A percentile compares a stretch with the other conserved stretches of the same genome.
These are phyloP conservation scores for Nannoperca obscura DNA, from an alignment of 2,797 vertebrate species.

Conservation along the genomic window DNA sequence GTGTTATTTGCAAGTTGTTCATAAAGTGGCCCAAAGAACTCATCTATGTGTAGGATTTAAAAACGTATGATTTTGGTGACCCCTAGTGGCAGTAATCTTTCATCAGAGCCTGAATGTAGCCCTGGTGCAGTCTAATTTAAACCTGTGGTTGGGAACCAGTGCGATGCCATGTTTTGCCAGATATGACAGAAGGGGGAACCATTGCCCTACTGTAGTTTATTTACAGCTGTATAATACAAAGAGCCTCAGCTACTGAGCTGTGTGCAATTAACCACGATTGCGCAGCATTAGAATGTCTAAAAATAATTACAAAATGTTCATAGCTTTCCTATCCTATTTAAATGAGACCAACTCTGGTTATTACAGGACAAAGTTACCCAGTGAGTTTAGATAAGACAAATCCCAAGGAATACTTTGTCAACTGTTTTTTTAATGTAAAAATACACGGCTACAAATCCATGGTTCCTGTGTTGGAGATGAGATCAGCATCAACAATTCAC, in stretches of 20 bases:
- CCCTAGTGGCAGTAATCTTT: slow-evolving; percentile 4
- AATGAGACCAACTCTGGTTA: not conserved
- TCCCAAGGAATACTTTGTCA: not conserved
- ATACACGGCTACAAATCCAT: slow-evolving; percentile 67
- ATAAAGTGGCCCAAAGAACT: not conserved
- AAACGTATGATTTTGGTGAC: not conserved
- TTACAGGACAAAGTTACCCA: no score
- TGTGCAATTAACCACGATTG: not conserved
- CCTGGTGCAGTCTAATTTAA: not conserved
- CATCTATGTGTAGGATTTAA: not conserved
- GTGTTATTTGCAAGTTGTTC: not conserved
- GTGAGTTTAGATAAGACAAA: not conserved
- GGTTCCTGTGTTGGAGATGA: slow-evolving; percentile 49
- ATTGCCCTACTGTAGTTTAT: not conserved
- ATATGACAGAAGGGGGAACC: slow-evolving; percentile 13
- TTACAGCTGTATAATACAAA: not conserved
- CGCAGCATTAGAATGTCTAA: not conserved
- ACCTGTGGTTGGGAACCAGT: not conserved
- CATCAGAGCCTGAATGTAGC: not conserved
- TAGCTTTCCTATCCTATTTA: fast-evolving
- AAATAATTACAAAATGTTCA: not conserved
- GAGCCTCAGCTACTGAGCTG: not conserved
- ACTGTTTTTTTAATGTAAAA: slow-evolving; percentile 70
- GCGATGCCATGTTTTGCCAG: not conserved
- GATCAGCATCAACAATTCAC: slow-evolving; percentile 46